Conservation (phyloP, 2,888 invertebrate species). For the Himalopsyche tibetana region DNA sequence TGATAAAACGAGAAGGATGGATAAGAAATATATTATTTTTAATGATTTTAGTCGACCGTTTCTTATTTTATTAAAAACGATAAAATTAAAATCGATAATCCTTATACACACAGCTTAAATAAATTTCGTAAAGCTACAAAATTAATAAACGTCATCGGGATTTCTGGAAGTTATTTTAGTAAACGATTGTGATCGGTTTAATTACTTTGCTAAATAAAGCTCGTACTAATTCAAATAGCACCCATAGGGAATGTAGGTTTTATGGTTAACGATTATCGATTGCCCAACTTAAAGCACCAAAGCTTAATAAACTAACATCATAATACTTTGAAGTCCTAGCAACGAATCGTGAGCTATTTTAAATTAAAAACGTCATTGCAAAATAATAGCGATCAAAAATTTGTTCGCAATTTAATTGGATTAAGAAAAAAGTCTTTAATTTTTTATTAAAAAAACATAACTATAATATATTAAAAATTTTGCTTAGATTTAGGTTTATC, state of each 20-base stretch:
- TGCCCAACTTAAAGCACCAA: background rate
- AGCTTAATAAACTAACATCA: background rate
- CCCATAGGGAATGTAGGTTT: constrained; percentile 15
- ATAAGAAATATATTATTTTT: too few species aligned
- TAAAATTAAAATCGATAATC: too few species aligned
- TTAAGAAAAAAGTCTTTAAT: too few species aligned
- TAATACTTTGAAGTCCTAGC: background rate
- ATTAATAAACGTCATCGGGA: background rate
- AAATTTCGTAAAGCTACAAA: background rate
- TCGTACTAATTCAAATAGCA: background rate
- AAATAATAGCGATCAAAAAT: too few species aligned
- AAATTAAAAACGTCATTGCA: background rate
- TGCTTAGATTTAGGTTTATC: too few species aligned
- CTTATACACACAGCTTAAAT: background rate
- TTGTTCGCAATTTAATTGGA: too few species aligned
- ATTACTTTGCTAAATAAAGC: constrained; percentile 26
- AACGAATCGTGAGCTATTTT: background rate
- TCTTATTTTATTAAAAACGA: too few species aligned
- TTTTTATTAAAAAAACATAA: too few species aligned
- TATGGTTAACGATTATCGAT: constrained; percentile 19
- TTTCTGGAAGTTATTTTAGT: background rate
- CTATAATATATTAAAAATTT: too few species aligned
- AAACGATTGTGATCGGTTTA: background rate
- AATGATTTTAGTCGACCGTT: too few species aligned
- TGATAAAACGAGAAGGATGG: too few species aligned